Evolutionary conservation across 64 coral and sea anemone genomes (phyloP).

Genomic region (Montipora sp.): DNA sequence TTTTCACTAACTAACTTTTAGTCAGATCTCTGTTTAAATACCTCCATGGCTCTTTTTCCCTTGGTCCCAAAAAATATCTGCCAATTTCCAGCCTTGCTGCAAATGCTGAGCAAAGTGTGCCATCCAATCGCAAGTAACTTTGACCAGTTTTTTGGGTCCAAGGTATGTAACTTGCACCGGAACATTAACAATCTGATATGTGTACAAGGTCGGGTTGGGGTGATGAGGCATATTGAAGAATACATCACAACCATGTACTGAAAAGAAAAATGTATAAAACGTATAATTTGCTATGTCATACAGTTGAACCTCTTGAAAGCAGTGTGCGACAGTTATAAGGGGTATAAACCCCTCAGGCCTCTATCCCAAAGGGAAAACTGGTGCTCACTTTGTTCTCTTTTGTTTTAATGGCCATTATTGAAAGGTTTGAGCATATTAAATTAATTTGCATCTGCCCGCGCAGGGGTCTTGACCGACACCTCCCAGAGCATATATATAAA

Average conservation of each 20-base stretch:
- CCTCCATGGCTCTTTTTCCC: conserved; percentile 95
- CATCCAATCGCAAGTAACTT: conserved; percentile 99
- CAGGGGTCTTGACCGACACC: too few relatives aligned
- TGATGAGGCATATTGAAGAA: conserved; percentile 95
- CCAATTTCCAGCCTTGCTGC: conserved; percentile 86
- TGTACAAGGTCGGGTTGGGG: conserved; percentile 81
- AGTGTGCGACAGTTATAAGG: too few relatives aligned
- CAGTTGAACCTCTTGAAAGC: too few relatives aligned
- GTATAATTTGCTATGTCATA: too few relatives aligned
- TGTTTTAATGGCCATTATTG: too few relatives aligned
- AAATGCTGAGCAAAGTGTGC: conserved; percentile 81
- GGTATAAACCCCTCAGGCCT: too few relatives aligned
- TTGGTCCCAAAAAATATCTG: conserved; percentile 98
- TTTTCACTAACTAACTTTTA: too few relatives aligned
- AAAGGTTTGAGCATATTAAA: too few relatives aligned
- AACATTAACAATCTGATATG: conserved; percentile 89
- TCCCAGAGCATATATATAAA: too few relatives aligned
- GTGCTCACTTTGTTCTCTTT: too few relatives aligned
- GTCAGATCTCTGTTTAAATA: background rate
- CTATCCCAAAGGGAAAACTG: too few relatives aligned
- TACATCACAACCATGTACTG: conserved; percentile 92
- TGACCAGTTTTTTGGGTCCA: conserved; percentile 90
- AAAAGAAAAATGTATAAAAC: conserved; percentile 5
- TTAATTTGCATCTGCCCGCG: too few relatives aligned
- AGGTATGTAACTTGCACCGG: conserved; percentile 91